Evolutionary conservation across 2,888 invertebrate species (phyloP), one percentile per base, ranked within the genome.

Genomic region (Phragmatobia fuliginosa): DNA sequence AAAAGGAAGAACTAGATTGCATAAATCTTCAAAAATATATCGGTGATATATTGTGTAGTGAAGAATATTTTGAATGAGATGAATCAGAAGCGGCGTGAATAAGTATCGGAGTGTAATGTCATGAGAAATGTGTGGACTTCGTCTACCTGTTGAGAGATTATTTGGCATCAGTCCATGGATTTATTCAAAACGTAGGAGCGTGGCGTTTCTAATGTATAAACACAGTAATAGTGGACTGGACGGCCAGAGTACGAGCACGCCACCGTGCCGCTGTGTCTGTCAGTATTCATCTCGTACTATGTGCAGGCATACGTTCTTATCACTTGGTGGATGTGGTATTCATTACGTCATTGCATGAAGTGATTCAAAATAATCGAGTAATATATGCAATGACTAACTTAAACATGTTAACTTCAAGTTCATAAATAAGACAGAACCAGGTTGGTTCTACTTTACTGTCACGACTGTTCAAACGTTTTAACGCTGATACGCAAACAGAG

Each of bases 111-210:
- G 83, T 89, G 90, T 92, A 92, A 91, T 91, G 91, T 92, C 92
- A 91, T 90, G 87, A 87, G 83, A 80, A 85, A 75, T 88, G 86
- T 80, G 86, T 85, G 84, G 85, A 85, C 88, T 90, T 85, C 84
- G 87, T 90, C 89, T 94, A 94, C 94, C 94, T 94, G 94, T 92
- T 90, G 92, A 88, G 89, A 88, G 88, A 91, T 87, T 84, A 90
- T 87, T 91, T 94, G 94, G 94, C 94, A 76, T 65, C 72, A 82
- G 76, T 90, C 94, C 94, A 94, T 89, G 72, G 76, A 78, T 82
- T 82, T 73, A 79, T 82, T 83, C 83, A 81, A 65, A 75, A 64
- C 68, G 74, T 67, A 74, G 75, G 75, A 69, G 83, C 86, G 88
- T 49, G 45, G 45, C 45, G n/a, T 49, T n/a, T n/a, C 2, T n/a